Base-by-base conservation (phyloP, 1,140 invertebrate species). In the Drosophila quadrilineata region DNA sequence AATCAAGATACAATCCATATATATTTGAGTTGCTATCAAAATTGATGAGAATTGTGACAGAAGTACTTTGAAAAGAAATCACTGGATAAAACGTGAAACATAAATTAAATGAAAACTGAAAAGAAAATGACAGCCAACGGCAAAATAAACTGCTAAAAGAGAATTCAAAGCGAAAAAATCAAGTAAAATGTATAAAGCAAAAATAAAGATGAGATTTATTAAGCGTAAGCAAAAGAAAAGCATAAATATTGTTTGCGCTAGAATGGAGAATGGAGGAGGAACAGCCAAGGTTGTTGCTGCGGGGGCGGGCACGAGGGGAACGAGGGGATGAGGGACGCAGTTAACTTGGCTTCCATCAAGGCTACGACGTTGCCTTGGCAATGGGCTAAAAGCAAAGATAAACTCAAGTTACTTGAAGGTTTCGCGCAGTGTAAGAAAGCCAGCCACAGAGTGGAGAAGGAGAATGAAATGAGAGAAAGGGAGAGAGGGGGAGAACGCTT, bases 161-260 rank as follows among this genome's bases (percentile, higher is more conserved):
- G n/a, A 43, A 24, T 6, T 21, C 10, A 17, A 52, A 19, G 29
- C 22, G 16, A 29, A 26, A 53, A 29, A 49, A 49, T 10, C 6
- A 24, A 36, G 49, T 36, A 28, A 33, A 28, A 53, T n/a, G n/a
- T n/a, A 26, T 33, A 1, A 31, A 48, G 35, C 21, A 64, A 29
- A 48, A 59, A 31, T n/a, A n/a, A n/a, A n/a, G n/a, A n/a, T n/a
- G 75, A 79, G 66, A 80, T 80, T 74, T 80, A 71, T 79, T 66
- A 63, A 67, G 48, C 66, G 41, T 58, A 57, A 66, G 66, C 43
- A 40, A 40, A 65, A 54, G 46, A 62, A 74, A 56, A 65, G 52
- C 69, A 71, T 69, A 79, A 74, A 71, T 74, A 70, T 63, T 56
- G 50, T 73, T 74, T 74, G 57, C 53, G 45, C 24, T 16, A 10